Conservation (phyloP, 2,113 vertebrate genomes). For the Gorsachius goisagi region DNA sequence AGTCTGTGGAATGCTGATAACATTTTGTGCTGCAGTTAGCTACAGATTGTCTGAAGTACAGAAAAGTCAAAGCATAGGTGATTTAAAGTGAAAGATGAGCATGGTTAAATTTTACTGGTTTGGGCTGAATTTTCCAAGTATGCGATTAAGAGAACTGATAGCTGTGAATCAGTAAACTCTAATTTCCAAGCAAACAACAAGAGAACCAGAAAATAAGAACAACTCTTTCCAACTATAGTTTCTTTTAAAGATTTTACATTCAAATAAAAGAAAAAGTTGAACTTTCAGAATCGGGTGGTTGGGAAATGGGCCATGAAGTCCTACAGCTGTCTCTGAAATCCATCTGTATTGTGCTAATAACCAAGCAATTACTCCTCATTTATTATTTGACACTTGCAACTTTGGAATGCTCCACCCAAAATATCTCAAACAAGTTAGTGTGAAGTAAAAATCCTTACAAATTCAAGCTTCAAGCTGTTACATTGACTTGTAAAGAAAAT, state of each 20-base stretch:
- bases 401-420: neutral
- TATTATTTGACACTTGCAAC: neutral
- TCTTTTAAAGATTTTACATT: neutral
- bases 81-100: slow-evolving; percentile 2
- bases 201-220: neutral
- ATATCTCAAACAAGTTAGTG: neutral
- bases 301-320: neutral
- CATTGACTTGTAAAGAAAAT: neutral
- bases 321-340: neutral
- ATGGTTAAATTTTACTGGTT: neutral
- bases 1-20: slow-evolving; percentile 60
- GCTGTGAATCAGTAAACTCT: neutral
- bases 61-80: neutral
- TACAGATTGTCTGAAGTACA: neutral
- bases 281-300: neutral
- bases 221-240: neutral
- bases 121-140: neutral
- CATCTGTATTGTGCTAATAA: neutral
- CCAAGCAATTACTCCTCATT: neutral
- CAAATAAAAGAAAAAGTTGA: neutral
- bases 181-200: neutral
- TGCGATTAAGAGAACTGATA: neutral
- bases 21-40: slow-evolving; percentile 35
- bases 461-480: neutral
- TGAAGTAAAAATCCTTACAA: neutral